Evolutionary conservation across 2,797 vertebrate species (phyloP).

Genomic region (Dipus sagitta): DNA sequence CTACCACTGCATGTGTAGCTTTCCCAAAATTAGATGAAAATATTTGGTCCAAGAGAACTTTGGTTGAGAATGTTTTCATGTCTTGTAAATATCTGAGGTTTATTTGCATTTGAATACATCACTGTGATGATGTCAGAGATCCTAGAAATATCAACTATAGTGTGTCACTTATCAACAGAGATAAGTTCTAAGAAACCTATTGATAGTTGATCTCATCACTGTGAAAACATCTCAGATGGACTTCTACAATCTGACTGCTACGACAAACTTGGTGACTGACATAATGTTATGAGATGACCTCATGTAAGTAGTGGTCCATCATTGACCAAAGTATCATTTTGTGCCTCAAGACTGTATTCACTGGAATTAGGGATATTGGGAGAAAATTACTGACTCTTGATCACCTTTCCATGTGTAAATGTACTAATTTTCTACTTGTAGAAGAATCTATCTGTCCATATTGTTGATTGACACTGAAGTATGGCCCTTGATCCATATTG

Average conservation of each 20-base stretch:
- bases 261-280: not conserved
- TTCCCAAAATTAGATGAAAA: not conserved
- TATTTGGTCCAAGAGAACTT: conserved; percentile 38
- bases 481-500: not conserved
- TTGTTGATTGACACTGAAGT: not conserved
- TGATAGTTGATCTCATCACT: not conserved
- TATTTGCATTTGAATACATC: conserved; percentile 6
- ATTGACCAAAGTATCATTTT: not conserved
- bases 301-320: not conserved
- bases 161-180: not conserved
- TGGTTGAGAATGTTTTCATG: conserved; percentile 4
- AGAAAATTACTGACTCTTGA: conserved; percentile 80
- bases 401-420: conserved; percentile 75
- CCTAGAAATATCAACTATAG: conserved; percentile 13
- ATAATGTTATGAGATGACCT: not conserved
- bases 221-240: not conserved
- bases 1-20: not conserved
- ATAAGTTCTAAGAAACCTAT: not conserved
- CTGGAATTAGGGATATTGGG: not conserved
- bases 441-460: conserved; percentile 71
- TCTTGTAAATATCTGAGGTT: conserved; percentile 44
- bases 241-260: not conserved
- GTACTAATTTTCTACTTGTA: conserved; percentile 66
- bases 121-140: not conserved
- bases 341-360: not conserved